Conservation (phyloP, 2,888 invertebrate species). For the Agrenia bidenticulata region DNA sequence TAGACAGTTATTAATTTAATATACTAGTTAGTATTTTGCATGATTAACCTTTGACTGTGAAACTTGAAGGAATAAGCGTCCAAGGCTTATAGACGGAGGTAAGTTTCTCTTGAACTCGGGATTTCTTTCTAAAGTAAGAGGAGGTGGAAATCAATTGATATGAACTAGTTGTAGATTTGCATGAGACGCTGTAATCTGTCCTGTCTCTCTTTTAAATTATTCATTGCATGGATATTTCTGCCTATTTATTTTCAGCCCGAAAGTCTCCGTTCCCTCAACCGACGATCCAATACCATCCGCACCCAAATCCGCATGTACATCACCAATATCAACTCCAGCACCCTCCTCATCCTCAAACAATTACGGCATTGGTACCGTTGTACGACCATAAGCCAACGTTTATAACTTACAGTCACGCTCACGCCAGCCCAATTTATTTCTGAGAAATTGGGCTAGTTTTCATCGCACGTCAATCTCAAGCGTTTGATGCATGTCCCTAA, state of each 20-base stretch:
- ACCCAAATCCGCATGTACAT: neutral
- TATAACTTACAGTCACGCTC: neutral
- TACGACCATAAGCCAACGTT: neutral
- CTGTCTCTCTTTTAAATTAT: constrained; percentile 12
- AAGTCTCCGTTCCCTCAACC: neutral
- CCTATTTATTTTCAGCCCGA: constrained; percentile 6
- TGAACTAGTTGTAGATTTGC: too few relatives aligned
- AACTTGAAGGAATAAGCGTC: too few relatives aligned
- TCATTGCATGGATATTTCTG: neutral
- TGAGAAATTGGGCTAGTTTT: too few relatives aligned
- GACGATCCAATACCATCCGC: neutral
- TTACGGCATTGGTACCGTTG: neutral
- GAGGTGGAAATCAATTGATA: too few relatives aligned
- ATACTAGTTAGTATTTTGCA: neutral
- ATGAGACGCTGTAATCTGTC: too few relatives aligned
- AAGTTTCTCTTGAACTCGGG: too few relatives aligned
- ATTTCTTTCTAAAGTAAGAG: too few relatives aligned
- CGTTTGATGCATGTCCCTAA: too few relatives aligned
- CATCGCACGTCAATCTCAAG: too few relatives aligned
- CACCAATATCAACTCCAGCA: constrained; percentile 1
- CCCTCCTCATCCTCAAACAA: neutral
- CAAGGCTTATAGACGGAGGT: too few relatives aligned
- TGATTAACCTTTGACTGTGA: neutral
- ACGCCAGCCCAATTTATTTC: neutral
- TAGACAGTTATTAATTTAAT: neutral